Base-by-base conservation (phyloP, 2,797 vertebrate species). In the Heliangelus exortis region DNA sequence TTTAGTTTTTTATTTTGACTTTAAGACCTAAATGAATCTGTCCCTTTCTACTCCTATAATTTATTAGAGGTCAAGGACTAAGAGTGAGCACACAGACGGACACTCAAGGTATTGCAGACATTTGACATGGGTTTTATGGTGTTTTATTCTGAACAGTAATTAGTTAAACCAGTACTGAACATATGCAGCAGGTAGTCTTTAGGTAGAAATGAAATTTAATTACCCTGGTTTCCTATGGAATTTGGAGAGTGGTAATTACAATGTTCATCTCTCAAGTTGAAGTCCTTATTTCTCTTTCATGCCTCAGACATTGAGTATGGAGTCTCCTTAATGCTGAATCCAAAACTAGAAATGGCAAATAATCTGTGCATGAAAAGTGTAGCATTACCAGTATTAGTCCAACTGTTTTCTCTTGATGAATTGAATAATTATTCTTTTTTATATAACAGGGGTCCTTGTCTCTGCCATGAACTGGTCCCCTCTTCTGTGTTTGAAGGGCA, bases 111-210 rank as follows among this genome's bases (percentile, higher is more conserved):
- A 84, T 29, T 71, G 11, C 82, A 87, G 61, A 79, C 61, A 48
- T 77, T 66, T 72, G 80, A 90, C 77, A 87, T 48, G 2, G 67
- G 63, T 74, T 95, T 90, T 89, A 74, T 63, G 92, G 93, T 79
- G 91, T 74, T 98, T 97, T 97, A 98, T 98, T 98, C 53, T 86
- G 78, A 94, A 77, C 34, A 90, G 80, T 90, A 95, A 55, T 96
- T 95, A 96, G 80, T 88, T 82, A 93, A 96, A 95, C 18, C 21
- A 63, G 88, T 94, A 96, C 68, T 80, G 82, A 96, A 94, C 84
- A 93, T 84, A 96, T 61, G 16, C 94, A 94, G 76, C 87, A 96
- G 95, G 83, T 73, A 92, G 45, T n/a, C 73, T 90, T 93, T 77
- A 87, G 82, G 80, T 9, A 93, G 53, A 96, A 95, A 90, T 87